Evolutionary conservation across 2,797 vertebrate genomes (phyloP).

Genomic region (Tragelaphus eurycerus): DNA sequence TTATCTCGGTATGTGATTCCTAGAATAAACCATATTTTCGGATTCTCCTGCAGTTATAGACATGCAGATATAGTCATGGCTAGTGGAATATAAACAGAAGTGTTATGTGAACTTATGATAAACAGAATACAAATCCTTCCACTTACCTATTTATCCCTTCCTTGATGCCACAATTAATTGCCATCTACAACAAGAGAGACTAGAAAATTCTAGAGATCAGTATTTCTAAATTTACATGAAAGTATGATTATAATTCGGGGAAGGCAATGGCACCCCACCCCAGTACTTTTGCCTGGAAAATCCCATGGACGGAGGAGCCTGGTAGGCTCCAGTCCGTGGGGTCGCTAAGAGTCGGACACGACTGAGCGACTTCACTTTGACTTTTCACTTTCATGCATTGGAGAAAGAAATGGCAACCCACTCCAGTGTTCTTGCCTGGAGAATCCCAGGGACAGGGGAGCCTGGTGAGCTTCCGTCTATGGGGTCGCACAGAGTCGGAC

Average conservation of each 20-base stretch:
- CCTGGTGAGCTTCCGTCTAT: too few relatives aligned
- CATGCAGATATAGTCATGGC: not conserved
- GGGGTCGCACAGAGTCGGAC: too few relatives aligned
- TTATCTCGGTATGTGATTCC: not conserved
- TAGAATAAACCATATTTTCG: not conserved
- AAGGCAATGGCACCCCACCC: too few relatives aligned
- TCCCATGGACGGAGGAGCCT: too few relatives aligned
- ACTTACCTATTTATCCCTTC: not conserved
- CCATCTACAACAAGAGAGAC: not conserved
- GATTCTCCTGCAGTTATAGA: not conserved
- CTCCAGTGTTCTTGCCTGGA: too few relatives aligned
- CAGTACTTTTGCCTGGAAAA: too few relatives aligned
- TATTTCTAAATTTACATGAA: not conserved
- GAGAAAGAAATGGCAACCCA: too few relatives aligned
- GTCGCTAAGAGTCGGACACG: too few relatives aligned
- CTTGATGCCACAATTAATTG: not conserved
- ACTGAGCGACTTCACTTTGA: too few relatives aligned
- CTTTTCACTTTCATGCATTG: too few relatives aligned
- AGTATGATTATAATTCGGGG: not conserved
- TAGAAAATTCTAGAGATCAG: not conserved
- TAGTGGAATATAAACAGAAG: not conserved
- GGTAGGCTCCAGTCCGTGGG: too few relatives aligned
- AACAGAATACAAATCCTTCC: rapidly evolving
- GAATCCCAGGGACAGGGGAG: too few relatives aligned
- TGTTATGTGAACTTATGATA: not conserved